Conservation (phyloP, 1,140 invertebrate species). For the Mizuhopecten yessoensis region DNA sequence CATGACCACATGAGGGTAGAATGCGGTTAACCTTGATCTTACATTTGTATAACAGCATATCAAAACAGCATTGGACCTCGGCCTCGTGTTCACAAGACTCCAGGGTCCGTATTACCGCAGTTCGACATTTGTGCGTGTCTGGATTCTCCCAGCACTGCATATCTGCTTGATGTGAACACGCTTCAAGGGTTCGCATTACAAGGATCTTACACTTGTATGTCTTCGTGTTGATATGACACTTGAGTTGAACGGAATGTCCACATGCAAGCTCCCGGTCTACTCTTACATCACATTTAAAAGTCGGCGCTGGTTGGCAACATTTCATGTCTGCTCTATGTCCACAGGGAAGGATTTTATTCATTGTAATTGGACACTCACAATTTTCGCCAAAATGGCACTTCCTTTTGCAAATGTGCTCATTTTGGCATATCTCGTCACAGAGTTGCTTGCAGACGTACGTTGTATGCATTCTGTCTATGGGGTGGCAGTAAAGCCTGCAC, state of each 20-base stretch:
- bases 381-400: constrained; percentile 67
- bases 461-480: constrained; percentile 66
- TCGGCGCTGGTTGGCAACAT: not conserved
- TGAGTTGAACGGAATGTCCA: not conserved
- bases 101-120: constrained; percentile 34
- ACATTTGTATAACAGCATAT: constrained; percentile 6
- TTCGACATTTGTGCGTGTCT: constrained; percentile 55
- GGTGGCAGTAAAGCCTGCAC: constrained; percentile 75
- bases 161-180: constrained; percentile 66
- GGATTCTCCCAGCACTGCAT: constrained; percentile 62
- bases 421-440: constrained; percentile 72
- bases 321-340: constrained; percentile 36
- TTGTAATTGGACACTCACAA: constrained; percentile 63
- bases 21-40: not conserved
- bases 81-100: constrained; percentile 66
- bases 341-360: constrained; percentile 53
- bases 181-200: not conserved
- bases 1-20: constrained; percentile 52
- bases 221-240: constrained; percentile 42
- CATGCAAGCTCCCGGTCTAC: constrained; percentile 28
- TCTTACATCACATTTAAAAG: not conserved
- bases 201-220: constrained; percentile 15
- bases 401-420: constrained; percentile 72
- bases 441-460: constrained; percentile 65
- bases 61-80: constrained; percentile 53